Evolutionary conservation across 2,113 vertebrate species (phyloP).

Genomic region (Girardinichthys multiradiatus): DNA sequence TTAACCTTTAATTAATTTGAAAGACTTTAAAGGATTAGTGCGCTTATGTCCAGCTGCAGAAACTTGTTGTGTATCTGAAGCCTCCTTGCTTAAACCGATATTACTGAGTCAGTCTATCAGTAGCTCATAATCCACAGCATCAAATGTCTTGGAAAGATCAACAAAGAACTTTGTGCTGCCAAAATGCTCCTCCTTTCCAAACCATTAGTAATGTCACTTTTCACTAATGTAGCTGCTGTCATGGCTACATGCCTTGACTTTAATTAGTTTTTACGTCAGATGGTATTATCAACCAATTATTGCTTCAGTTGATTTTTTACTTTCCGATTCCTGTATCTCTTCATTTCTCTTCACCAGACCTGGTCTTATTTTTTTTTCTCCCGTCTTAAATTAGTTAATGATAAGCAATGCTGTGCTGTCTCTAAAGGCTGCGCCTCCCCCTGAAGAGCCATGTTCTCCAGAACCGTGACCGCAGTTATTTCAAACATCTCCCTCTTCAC

Average conservation of each 20-base stretch:
- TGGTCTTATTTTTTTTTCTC: conserved; percentile 35
- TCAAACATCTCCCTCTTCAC: conserved; percentile 32
- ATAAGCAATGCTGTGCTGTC: conserved; percentile 39
- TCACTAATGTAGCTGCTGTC: too few species aligned
- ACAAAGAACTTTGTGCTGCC: too few species aligned
- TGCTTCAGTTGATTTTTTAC: too few species aligned
- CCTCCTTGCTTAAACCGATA: too few species aligned
- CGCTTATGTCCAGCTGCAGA: neutral
- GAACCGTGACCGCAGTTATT: conserved; percentile 51
- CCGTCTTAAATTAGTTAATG: conserved; percentile 46
- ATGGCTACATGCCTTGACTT: too few species aligned
- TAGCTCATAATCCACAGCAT: neutral
- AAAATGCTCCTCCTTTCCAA: too few species aligned
- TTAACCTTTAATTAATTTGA: neutral
- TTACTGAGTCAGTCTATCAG: too few species aligned
- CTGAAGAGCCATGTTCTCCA: conserved; percentile 46
- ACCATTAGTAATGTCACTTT: too few species aligned
- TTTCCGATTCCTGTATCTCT: neutral
- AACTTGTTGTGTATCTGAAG: neutral
- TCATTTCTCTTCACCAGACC: neutral
- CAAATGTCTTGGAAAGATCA: too few species aligned
- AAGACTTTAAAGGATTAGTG: neutral
- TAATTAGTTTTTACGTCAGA: too few species aligned
- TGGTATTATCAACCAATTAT: too few species aligned
- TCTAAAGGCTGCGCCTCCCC: conserved; percentile 21